phyloP scores from a whole-genome alignment of 2,888 invertebrate species.

The Cheilosia vulpina region DNA sequence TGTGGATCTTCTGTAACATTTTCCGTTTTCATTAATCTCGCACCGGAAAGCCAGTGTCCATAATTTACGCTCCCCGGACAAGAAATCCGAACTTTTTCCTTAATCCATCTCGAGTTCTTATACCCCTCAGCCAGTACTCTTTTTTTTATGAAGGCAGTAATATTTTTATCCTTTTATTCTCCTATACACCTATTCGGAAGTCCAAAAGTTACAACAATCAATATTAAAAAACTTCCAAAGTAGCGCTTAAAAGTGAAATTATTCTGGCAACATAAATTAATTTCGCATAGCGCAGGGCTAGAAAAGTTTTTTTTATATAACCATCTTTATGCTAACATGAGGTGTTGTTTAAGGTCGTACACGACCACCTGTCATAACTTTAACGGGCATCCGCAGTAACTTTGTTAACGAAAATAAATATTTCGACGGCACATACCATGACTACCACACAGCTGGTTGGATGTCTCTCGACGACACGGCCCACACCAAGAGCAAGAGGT shows the following conservation, averaged over 20 bases:
- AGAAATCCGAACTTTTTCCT: too few relatives aligned
- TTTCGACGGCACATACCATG: too few relatives aligned
- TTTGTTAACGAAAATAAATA: too few relatives aligned
- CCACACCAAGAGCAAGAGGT: constrained; percentile 14
- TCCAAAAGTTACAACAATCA: constrained; percentile 5
- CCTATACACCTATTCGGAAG: not conserved
- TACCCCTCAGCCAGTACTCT: too few relatives aligned
- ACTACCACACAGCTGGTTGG: not conserved
- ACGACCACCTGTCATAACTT: constrained; percentile 14
- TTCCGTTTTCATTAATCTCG: too few relatives aligned
- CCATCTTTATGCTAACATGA: not conserved
- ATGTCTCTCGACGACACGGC: not conserved
- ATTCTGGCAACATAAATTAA: constrained; percentile 10
- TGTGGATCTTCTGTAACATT: too few relatives aligned
- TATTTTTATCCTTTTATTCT: not conserved
- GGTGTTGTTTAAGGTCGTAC: not conserved
- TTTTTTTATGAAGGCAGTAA: too few relatives aligned
- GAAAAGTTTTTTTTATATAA: constrained; percentile 31
- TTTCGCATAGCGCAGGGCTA: constrained; percentile 6
- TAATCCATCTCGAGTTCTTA: too few relatives aligned
- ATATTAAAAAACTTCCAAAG: constrained; percentile 30
- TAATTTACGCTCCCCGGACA: too few relatives aligned
- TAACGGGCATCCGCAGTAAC: not conserved
- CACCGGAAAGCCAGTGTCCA: too few relatives aligned
- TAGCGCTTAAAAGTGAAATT: constrained; percentile 55